phyloP scores from a whole-genome alignment of 2,797 vertebrate species.

The Chelon auratus region DNA sequence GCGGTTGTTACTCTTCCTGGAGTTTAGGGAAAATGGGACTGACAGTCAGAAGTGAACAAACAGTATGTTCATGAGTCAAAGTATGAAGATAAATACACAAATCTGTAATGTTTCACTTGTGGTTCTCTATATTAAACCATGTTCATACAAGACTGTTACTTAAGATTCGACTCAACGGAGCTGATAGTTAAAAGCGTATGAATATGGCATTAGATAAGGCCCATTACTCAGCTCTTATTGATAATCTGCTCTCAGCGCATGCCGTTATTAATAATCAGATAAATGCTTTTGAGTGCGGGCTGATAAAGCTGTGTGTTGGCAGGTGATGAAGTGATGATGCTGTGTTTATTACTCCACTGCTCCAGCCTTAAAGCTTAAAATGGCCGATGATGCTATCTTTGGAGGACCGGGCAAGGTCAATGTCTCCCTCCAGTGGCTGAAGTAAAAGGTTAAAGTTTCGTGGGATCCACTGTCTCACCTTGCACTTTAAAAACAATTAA shows the following conservation, averaged over 20 bases:
- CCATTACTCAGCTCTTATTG: not conserved
- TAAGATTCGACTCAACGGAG: not conserved
- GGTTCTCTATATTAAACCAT: constrained; percentile 1
- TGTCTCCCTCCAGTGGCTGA: constrained; percentile 70
- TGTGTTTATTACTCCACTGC: not conserved
- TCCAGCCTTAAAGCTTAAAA: constrained; percentile 42
- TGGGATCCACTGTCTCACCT: too few relatives aligned
- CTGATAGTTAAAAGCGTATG: not conserved
- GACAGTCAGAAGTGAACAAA: not conserved
- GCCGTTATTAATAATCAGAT: constrained; percentile 16
- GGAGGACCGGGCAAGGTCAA: constrained; percentile 26
- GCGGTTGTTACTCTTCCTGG: not conserved
- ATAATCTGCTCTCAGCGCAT: not conserved
- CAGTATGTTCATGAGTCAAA: not conserved
- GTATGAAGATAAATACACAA: not conserved
- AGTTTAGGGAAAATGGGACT: not conserved
- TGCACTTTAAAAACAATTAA: too few relatives aligned
- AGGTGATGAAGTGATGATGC: constrained; percentile 13
- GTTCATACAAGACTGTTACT: not conserved
- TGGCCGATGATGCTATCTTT: constrained; percentile 45
- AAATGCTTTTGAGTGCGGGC: not conserved
- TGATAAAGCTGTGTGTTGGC: not conserved
- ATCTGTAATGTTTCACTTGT: not conserved
- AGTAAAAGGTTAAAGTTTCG: not conserved
- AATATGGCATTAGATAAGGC: not conserved